Evolutionary conservation across 2,888 invertebrate species (phyloP), one percentile per base, ranked within the genome.

Genomic region (Dendrolimus houi): DNA sequence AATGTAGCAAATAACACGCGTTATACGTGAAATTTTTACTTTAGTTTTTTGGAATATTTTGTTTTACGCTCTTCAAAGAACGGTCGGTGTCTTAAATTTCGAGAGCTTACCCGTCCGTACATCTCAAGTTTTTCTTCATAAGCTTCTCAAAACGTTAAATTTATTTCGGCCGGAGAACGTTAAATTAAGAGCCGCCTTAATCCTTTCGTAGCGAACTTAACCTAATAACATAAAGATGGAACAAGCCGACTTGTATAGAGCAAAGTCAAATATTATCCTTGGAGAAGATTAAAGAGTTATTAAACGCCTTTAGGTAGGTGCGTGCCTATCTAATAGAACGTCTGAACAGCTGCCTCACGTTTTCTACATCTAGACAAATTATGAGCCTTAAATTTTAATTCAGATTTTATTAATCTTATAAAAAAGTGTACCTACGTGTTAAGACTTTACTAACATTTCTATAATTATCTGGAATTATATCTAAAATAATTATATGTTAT

Each of bases 161-260:
- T 88, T 89, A 89, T 88, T 87, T 86, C 78, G 77, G 85, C 87
- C 85, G 84, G 79, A 79, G 82, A 82, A 87, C 87, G 84, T 73
- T 72, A 84, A 81, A 86, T 89, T 88, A 87, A 88, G 85, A 83
- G 79, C 84, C 77, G 80, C 74, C 81, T 87, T 89, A 89, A 90
- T 90, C 89, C 88, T 88, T 88, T 85, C 78, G 77, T 76, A 83
- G 83, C 79, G 81, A 87, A 88, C 80, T 87, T 85, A 87, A 85
- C 86, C 84, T 82, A 83, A 87, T 86, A 90, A 87, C 85, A 85
- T 89, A 88, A 89, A 90, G 87, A 85, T 79, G 85, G 81, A 85
- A 83, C 83, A 84, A 82, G 79, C 77, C 81, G 85, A 87, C 86
- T 87, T 87, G 83, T 87, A 86, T 82, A 75, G 84, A 83, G 83